A percentile compares a stretch with the other conserved stretches of the same genome.
phyloP scores from a whole-genome alignment of 2,888 invertebrate genomes.

The Clusia tigrina region DNA sequence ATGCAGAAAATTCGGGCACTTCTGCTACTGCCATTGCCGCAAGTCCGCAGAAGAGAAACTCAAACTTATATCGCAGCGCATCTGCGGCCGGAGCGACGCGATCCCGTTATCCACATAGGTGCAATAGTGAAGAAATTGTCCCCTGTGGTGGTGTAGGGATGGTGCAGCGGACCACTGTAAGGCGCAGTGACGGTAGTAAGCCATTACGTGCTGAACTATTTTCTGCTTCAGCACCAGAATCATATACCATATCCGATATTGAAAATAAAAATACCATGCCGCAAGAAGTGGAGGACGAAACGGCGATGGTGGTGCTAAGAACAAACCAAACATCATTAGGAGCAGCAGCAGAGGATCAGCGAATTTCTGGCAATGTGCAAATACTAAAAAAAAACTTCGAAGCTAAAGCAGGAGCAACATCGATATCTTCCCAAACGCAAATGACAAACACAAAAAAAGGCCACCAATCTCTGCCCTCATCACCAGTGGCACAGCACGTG shows the following conservation, averaged over 20 bases:
- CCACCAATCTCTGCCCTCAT: conserved; percentile 69
- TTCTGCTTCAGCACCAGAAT: conserved; percentile 72
- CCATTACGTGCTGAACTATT: conserved; percentile 52
- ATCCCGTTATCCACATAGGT: conserved; percentile 57
- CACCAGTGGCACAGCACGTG: conserved; percentile 69
- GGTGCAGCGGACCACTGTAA: conserved; percentile 6
- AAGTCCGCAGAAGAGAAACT: conserved; percentile 40
- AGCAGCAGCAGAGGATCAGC: conserved; percentile 48
- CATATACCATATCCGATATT: conserved; percentile 56
- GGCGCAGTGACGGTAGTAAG: conserved; percentile 40
- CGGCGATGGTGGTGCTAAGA: conserved; percentile 42
- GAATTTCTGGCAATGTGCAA: conserved; percentile 77
- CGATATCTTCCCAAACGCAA: conserved; percentile 31
- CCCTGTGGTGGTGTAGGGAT: conserved; percentile 29
- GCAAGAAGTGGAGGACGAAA: conserved; percentile 20
- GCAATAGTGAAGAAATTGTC: conserved; percentile 64
- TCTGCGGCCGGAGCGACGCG: conserved; percentile 57
- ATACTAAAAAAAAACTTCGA: conserved; percentile 89
- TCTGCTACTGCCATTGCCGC: conserved; percentile 21
- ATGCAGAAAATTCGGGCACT: conserved; percentile 16
- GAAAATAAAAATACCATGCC: conserved; percentile 47
- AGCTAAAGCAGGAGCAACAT: conserved; percentile 69
- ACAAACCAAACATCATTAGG: conserved; percentile 49
- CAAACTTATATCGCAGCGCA: conserved; percentile 56
- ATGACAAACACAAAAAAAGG: conserved; percentile 56